These are phyloP conservation scores for Ispidina picta DNA, from an alignment of 2,797 vertebrate genomes.

Conservation along the genomic window DNA sequence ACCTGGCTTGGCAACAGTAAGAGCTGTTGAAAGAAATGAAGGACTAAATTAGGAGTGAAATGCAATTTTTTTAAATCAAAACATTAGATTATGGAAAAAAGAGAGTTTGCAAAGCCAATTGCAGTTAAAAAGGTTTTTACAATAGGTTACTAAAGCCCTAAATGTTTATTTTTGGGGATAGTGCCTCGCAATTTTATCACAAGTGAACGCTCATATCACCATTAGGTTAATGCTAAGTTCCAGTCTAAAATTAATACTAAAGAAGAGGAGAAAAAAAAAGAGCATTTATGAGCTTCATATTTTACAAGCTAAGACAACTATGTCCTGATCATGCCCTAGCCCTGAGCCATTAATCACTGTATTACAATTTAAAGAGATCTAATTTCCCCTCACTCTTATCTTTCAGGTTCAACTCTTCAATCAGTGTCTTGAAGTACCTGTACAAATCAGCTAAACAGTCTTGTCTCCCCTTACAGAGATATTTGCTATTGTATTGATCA, in stretches of 20 bases:
- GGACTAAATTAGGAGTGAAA: background rate
- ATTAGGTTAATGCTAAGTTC: background rate
- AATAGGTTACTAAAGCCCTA: background rate
- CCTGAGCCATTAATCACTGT: background rate
- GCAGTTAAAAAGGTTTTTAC: background rate
- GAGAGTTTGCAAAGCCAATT: background rate
- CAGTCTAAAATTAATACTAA: background rate
- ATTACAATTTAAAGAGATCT: background rate
- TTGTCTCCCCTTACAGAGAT: background rate
- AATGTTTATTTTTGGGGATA: background rate
- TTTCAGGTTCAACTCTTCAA: background rate
- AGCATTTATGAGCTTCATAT: background rate
- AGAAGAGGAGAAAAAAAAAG: background rate
- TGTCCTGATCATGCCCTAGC: background rate
- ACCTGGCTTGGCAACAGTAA: background rate
- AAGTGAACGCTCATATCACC: background rate
- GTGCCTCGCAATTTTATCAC: background rate
- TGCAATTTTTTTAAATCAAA: background rate
- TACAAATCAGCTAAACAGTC: background rate
- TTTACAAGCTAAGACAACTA: background rate
- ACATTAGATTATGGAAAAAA: background rate
- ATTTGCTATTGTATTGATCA: background rate
- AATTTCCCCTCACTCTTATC: background rate
- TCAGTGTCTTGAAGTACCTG: background rate
- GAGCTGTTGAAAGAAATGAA: background rate